phyloP scores from a whole-genome alignment of 2,888 invertebrate genomes.

The Anticlea derivata region DNA sequence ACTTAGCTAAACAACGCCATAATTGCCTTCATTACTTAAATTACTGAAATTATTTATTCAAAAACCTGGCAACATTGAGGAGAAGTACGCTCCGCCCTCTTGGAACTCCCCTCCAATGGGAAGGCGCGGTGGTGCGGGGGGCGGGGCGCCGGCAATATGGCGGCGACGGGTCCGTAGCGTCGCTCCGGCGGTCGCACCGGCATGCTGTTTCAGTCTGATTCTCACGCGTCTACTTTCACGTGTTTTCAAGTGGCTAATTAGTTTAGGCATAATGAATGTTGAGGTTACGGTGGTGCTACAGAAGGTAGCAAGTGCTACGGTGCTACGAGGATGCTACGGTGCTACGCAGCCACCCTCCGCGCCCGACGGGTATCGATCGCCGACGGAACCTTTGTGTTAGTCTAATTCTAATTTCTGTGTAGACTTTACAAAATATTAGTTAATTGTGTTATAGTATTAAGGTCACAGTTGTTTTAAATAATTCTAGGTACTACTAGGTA shows the following conservation, averaged over 20 bases:
- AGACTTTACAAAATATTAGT: background rate
- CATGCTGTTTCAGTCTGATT: conserved; percentile 60
- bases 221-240: conserved; percentile 58
- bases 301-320: conserved; percentile 20
- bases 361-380: conserved; percentile 32
- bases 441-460: too few relatives aligned
- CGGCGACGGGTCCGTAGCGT: conserved; percentile 59
- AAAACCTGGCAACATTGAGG: conserved; percentile 83
- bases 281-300: conserved; percentile 38
- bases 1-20: conserved; percentile 85
- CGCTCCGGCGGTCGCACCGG: conserved; percentile 48
- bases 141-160: conserved; percentile 79
- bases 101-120: conserved; percentile 57
- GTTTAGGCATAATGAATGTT: conserved; percentile 56
- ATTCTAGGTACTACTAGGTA: too few relatives aligned
- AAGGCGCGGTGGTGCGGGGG: conserved; percentile 47
- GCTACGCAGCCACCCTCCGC: conserved; percentile 31
- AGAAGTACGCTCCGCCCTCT: conserved; percentile 60
- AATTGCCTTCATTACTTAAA: conserved; percentile 85
- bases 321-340: conserved; percentile 42
- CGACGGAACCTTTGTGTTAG: conserved; percentile 44
- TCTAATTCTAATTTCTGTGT: background rate
- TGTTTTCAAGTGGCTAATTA: conserved; percentile 59
- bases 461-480: too few relatives aligned
- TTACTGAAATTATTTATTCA: conserved; percentile 85